These are phyloP conservation scores for Myanophis thanlyinensis DNA, from an alignment of 2,113 vertebrate species.

Conservation along the genomic window DNA sequence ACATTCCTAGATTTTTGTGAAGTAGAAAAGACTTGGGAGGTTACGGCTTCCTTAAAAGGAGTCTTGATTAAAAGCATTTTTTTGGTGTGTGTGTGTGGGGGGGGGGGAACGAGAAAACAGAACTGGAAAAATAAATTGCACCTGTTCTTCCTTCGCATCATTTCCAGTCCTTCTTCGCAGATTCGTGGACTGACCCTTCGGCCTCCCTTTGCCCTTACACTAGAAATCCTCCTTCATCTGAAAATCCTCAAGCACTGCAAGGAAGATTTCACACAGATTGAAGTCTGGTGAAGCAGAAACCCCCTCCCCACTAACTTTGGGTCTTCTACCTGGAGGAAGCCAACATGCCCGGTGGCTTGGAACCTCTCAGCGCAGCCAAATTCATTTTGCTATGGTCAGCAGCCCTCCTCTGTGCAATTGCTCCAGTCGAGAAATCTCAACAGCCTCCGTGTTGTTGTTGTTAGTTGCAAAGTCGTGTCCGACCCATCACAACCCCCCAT, in stretches of 20 bases:
- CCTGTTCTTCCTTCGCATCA: background rate
- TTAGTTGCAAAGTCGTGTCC: too few species aligned
- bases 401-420: background rate
- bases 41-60: background rate
- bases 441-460: too few species aligned
- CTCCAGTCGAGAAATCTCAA: background rate
- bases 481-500: too few species aligned
- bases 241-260: background rate
- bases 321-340: background rate
- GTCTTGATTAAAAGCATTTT: background rate
- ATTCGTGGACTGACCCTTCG: background rate
- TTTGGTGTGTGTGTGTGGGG: background rate
- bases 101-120: too few species aligned
- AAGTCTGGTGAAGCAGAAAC: background rate
- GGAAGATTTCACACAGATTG: background rate
- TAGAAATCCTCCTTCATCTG: background rate
- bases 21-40: background rate
- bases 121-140: background rate
- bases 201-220: background rate
- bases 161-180: background rate
- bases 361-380: background rate
- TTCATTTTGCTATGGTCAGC: background rate
- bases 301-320: background rate
- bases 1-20: background rate
- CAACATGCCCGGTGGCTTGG: background rate